phyloP scores from a whole-genome alignment of 92 coral and sea anemone species.

The Scolanthus callimorphus region DNA sequence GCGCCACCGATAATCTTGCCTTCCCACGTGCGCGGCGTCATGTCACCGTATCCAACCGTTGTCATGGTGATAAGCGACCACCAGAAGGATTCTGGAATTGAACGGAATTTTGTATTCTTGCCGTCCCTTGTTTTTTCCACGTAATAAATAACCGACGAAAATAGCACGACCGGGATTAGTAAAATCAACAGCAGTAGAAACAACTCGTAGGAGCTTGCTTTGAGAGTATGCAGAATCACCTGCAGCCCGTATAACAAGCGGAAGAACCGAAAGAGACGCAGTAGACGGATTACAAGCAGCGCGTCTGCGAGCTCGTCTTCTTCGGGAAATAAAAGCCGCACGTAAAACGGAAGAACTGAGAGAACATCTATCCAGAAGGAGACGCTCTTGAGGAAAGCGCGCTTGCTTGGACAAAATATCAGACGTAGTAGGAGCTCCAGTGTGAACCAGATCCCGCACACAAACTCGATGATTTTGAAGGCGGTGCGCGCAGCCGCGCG shows the following conservation, averaged over 20 bases:
- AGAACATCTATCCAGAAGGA: slow-evolving; percentile 92
- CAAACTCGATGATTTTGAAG: slow-evolving; percentile 52
- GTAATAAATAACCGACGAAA: slow-evolving; percentile 84
- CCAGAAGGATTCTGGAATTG: slow-evolving; percentile 88
- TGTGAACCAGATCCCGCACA: slow-evolving; percentile 91
- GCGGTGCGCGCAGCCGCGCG: slow-evolving; percentile 14
- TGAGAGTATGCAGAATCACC: slow-evolving; percentile 82
- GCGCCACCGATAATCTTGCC: slow-evolving; percentile 80
- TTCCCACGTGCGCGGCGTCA: slow-evolving; percentile 66
- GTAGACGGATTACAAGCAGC: slow-evolving; percentile 70
- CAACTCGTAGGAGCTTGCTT: slow-evolving; percentile 96
- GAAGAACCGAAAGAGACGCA: slow-evolving; percentile 82
- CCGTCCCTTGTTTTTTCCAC: slow-evolving; percentile 51
- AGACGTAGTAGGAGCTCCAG: slow-evolving; percentile 63
- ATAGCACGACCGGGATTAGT: slow-evolving; percentile 77
- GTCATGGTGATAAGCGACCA: slow-evolving; percentile 94
- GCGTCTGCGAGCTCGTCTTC: slow-evolving; percentile 51
- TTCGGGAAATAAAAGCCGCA: slow-evolving; percentile 39
- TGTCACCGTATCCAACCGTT: slow-evolving; percentile 88
- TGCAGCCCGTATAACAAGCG: slow-evolving; percentile 92
- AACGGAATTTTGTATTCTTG: slow-evolving; percentile 64
- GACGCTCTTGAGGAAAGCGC: slow-evolving; percentile 45
- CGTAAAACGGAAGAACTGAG: slow-evolving; percentile 86
- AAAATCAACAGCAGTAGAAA: slow-evolving; percentile 73
- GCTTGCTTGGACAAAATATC: slow-evolving; percentile 72